phyloP scores from a whole-genome alignment of 1,140 invertebrate genomes.

The Tribolium madens region DNA sequence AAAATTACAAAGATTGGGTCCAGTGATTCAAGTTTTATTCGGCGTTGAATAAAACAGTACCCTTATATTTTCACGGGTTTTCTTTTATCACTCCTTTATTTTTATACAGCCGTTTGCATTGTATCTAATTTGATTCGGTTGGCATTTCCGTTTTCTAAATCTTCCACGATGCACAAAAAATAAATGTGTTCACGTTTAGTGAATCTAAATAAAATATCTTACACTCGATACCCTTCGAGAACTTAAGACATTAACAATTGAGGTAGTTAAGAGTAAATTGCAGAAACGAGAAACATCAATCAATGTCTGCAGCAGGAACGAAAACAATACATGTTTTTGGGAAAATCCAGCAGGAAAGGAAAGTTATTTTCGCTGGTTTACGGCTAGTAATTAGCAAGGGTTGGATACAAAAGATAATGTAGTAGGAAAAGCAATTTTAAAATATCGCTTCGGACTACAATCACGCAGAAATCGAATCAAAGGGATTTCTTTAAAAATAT shows the following conservation, averaged over 20 bases:
- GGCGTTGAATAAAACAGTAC: conserved; percentile 16
- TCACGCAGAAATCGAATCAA: too few relatives aligned
- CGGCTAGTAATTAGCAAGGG: neutral
- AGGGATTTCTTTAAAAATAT: too few relatives aligned
- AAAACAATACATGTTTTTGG: conserved; percentile 28
- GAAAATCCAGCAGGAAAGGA: conserved; percentile 20
- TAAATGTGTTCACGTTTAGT: too few relatives aligned
- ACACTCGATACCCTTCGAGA: neutral
- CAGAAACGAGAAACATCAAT: conserved; percentile 47
- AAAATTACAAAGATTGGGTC: neutral
- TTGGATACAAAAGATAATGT: neutral
- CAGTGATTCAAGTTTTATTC: neutral
- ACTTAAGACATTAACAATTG: neutral
- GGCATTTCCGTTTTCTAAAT: neutral
- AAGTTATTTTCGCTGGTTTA: conserved; percentile 15
- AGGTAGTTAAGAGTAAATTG: conserved; percentile 40
- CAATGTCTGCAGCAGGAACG: conserved; percentile 48
- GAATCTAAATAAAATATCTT: neutral
- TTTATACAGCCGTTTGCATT: conserved; percentile 5
- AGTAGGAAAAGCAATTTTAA: neutral
- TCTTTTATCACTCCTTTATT: neutral
- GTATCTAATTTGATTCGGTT: neutral
- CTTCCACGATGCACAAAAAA: neutral
- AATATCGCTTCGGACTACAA: too few relatives aligned
- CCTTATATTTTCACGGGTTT: neutral